These are phyloP conservation scores for Diprion similis DNA, from an alignment of 1,140 invertebrate genomes.

Conservation along the genomic window DNA sequence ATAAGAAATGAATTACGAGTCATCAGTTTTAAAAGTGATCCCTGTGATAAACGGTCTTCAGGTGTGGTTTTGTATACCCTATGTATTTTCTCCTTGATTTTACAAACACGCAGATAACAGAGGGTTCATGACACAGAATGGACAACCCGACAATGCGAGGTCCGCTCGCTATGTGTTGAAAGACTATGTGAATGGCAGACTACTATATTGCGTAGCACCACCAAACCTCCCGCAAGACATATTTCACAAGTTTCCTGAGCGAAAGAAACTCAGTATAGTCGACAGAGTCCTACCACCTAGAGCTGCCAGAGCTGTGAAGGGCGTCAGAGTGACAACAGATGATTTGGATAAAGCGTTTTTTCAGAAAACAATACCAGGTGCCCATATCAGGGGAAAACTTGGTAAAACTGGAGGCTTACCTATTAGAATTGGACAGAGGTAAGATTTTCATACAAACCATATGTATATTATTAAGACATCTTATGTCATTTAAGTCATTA, in stretches of 20 bases:
- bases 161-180: conserved; percentile 90
- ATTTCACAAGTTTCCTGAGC: conserved; percentile 71
- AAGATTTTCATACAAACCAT: conserved; percentile 30
- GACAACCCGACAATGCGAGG: conserved; percentile 91
- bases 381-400: conserved; percentile 60
- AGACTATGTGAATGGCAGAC: conserved; percentile 90
- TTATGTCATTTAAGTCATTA: conserved; percentile 46
- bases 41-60: conserved; percentile 15
- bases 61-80: conserved; percentile 22
- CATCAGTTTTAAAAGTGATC: conserved; percentile 13
- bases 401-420: conserved; percentile 43
- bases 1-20: conserved; percentile 18
- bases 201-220: conserved; percentile 87
- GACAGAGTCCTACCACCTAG: conserved; percentile 59
- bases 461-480: conserved; percentile 27
- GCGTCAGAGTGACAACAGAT: conserved; percentile 52
- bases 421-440: conserved; percentile 15
- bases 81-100: conserved; percentile 32
- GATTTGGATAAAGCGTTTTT: conserved; percentile 71
- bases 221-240: conserved; percentile 73
- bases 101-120: conserved; percentile 73
- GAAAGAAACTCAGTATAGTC: conserved; percentile 45
- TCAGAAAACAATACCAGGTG: conserved; percentile 43
- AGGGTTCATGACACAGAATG: conserved; percentile 95
- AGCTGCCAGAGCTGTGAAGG: conserved; percentile 64